Evolutionary conservation across 35 echinoderm and acorn worm genomes (phyloP).

Genomic region (Nesometra sesokonis): DNA sequence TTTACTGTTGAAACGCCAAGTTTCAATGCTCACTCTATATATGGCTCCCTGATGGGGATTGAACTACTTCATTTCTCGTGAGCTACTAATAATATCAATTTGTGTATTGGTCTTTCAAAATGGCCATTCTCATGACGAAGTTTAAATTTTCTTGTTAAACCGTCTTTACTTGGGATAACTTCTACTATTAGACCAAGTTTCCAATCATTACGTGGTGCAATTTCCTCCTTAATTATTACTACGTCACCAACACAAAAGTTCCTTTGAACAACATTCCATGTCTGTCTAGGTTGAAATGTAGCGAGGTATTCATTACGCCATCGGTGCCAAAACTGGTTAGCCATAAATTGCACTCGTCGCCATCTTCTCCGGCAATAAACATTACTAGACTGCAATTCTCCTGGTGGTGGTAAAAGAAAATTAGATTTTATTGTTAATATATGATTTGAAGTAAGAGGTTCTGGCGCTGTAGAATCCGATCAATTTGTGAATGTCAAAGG

Average conservation of each 20-base stretch:
- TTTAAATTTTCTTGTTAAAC: not conserved
- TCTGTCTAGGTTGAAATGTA: slow-evolving; percentile 22
- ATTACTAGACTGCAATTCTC: slow-evolving; percentile 31
- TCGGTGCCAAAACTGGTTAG: slow-evolving; percentile 44
- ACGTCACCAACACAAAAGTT: not conserved
- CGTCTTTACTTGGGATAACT: not conserved
- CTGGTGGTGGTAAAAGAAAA: slow-evolving; percentile 47
- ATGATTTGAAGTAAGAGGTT: slow-evolving; percentile 45
- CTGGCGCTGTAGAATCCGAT: slow-evolving; percentile 9
- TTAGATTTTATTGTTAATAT: slow-evolving; percentile 45
- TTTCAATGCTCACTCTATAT: no score
- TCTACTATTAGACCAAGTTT: not conserved
- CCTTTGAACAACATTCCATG: not conserved
- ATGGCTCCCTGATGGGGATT: no score
- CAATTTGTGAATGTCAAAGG: not conserved
- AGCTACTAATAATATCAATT: no score
- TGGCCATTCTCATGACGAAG: not conserved
- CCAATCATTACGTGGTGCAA: not conserved
- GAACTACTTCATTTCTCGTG: no score
- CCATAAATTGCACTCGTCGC: slow-evolving; percentile 42
- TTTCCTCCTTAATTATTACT: not conserved
- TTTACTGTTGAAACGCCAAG: no score
- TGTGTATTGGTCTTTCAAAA: not conserved
- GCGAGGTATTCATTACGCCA: slow-evolving; percentile 41
- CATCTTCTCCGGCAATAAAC: slow-evolving; percentile 23